Base-by-base conservation (phyloP, 2,888 invertebrate genomes). In the Hypena proboscidalis region DNA sequence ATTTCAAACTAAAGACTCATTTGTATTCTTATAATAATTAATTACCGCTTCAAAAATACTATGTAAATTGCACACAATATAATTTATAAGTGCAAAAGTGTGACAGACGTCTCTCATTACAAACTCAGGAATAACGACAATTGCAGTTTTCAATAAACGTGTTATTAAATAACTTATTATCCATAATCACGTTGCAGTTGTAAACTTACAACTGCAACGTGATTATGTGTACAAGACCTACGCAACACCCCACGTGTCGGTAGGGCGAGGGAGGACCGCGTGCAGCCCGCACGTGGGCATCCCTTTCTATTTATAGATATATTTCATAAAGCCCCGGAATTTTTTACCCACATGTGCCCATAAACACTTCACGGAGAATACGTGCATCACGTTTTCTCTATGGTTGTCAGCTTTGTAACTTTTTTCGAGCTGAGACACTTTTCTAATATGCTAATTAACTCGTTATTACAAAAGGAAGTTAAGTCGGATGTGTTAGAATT, bases 281-380 rank as follows among this genome's bases (percentile, higher is more conserved):
- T 21, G 13, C 3, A 10, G 5, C 6, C 0, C 23, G 29, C 54
- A 54, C 27, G 36, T 50, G 53, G 20, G n/a, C 2, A 9, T 38
- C 41, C 36, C 39, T 33, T 21, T 42, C 33, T 46, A 46, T 34
- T 29, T 38, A 32, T 51, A 64, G 34, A 39, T 23, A 15, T 17
- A 32, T 56, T 40, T 44, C 44, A 40, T 14, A 30, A n/a, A 10
- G 27, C 22, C 44, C 23, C 34, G n/a, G 23, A 25, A 25, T 21
- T 49, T 17, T 42, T 35, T 29, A 31, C 21, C 33, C 14, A 32
- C 60, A 44, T 14, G 37, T 27, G 36, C 33, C 29, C 31, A n/a
- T n/a, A 17, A 15, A 22, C 19, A 13, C 26, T 21, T 31, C 46
- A 52, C 43, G 48, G 25, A 25, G 8, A 48, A 32, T 39, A 44